Percentiles rank a stretch among this genome's conserved stretches.
Evolutionary conservation across 2,888 invertebrate species (phyloP).

Genomic region (Altica lythri): DNA sequence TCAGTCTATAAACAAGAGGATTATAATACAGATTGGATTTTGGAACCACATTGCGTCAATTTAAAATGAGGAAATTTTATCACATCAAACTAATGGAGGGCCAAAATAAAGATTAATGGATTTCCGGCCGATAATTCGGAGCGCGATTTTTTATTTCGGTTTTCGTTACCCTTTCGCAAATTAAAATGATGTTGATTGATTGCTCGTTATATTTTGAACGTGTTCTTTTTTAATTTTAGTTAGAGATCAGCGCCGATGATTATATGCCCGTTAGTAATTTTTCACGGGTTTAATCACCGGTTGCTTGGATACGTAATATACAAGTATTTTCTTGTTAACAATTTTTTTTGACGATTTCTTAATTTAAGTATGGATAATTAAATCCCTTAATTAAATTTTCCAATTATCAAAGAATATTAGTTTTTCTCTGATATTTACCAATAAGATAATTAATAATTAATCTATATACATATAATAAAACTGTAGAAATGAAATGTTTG

Average conservation of each 20-base stretch:
- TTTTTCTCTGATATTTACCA: too few species aligned
- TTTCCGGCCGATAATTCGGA: slow-evolving; percentile 22
- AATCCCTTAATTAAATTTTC: too few species aligned
- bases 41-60: too few species aligned
- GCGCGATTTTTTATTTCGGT: slow-evolving; percentile 16
- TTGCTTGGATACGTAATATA: too few species aligned
- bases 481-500: too few species aligned
- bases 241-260: slow-evolving; percentile 1
- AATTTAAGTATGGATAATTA: too few species aligned
- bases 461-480: too few species aligned
- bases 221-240: slow-evolving; percentile 8
- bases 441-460: too few species aligned
- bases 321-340: slow-evolving; percentile 1
- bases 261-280: neutral
- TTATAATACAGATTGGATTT: too few species aligned
- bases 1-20: too few species aligned
- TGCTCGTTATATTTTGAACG: slow-evolving; percentile 15
- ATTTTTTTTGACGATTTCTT: too few species aligned
- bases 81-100: slow-evolving; percentile 23
- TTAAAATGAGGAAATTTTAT: slow-evolving; percentile 17
- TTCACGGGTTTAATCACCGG: slow-evolving; percentile 3
- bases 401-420: too few species aligned
- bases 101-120: slow-evolving; percentile 28
- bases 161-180: slow-evolving; percentile 22
- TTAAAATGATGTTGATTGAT: slow-evolving; percentile 29